These are phyloP conservation scores for Diachasma alloeum DNA, from an alignment of 1,140 invertebrate species.

Conservation along the genomic window DNA sequence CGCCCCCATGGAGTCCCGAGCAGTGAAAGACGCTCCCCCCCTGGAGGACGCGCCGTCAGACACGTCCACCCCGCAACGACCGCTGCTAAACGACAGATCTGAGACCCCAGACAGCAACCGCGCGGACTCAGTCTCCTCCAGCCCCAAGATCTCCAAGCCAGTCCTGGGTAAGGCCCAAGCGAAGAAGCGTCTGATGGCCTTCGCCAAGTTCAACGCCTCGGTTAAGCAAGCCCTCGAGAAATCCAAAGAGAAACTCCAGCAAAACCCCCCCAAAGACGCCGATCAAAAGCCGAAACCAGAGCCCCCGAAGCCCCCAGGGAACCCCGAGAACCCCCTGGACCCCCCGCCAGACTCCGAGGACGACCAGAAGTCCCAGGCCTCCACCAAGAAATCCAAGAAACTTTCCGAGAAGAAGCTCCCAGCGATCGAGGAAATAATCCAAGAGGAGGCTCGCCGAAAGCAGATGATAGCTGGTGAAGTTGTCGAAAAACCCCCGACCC, in stretches of 20 bases:
- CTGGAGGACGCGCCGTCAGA: neutral
- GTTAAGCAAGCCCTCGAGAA: conserved; percentile 40
- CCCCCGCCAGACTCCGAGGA: neutral
- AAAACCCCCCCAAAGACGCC: conserved; percentile 2
- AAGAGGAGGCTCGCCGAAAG: conserved; percentile 58
- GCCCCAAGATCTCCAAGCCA: conserved; percentile 52
- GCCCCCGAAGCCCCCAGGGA: neutral
- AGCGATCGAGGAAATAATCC: conserved; percentile 62
- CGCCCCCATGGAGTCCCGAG: conserved; percentile 8
- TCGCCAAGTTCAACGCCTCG: conserved; percentile 55
- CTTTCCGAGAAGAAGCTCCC: conserved; percentile 51
- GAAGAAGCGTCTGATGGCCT: conserved; percentile 63
- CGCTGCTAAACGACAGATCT: neutral
- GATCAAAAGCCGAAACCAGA: conserved; percentile 38
- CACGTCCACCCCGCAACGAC: neutral
- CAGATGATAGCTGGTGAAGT: conserved; percentile 29
- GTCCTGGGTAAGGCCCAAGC: conserved; percentile 62
- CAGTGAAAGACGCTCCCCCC: neutral
- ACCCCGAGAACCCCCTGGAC: conserved; percentile 12
- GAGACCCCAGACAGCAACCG: conserved; percentile 26
- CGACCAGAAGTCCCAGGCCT: neutral
- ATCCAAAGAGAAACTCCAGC: conserved; percentile 9
- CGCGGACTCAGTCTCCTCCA: conserved; percentile 6
- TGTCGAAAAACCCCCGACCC: neutral
- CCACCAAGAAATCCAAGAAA: conserved; percentile 8